Base-by-base conservation (phyloP, 2,113 vertebrate species). In the Engystomops pustulosus region DNA sequence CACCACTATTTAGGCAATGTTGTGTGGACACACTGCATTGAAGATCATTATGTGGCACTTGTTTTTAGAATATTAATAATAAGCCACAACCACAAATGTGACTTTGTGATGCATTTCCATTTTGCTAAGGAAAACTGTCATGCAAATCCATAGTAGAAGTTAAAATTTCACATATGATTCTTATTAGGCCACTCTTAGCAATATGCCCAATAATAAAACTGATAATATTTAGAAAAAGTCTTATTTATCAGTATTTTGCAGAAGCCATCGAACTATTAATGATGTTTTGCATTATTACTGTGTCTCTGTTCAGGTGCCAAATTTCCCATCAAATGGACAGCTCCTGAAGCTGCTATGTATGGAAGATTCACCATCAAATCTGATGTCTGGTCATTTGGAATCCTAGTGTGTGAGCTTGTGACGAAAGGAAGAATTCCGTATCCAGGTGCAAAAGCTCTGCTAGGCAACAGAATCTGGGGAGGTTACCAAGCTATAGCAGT, bases 241-340 rank as follows among this genome's bases (percentile, higher is more conserved):
- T n/a, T n/a, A n/a, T n/a, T n/a, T n/a, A n/a, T n/a, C n/a, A n/a
- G n/a, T n/a, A n/a, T n/a, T n/a, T n/a, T n/a, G 38, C 38, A 41
- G 38, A 41, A 41, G 38, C 10, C n/a, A 23, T 55, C 23, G 53
- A 6, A 23, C 9, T 55, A 55, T 60, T 25, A 25, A 25, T 25
- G 27, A 60, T 6, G 0, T 32, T 65, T 30, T 65, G 60, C 60
- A 32, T 36, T 5, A 23, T 34, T 68, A 49, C 32, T 85, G 20
- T 67, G 44, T 55, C 38, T 65, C 58, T n/a, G 25, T 5, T 1
- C 92, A 98, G 98, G 98, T 62, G 94, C 97, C 53, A 99, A 99
- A 90, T 99, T 99, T 86, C 98, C 98, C 78, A 99, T 99, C 89
- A 99, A 99, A 90, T 99, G 98, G 98, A 99, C 98, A 0, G 97